These are phyloP conservation scores for Lasioglossum villosulum DNA, from an alignment of 2,888 invertebrate species.

Conservation along the genomic window DNA sequence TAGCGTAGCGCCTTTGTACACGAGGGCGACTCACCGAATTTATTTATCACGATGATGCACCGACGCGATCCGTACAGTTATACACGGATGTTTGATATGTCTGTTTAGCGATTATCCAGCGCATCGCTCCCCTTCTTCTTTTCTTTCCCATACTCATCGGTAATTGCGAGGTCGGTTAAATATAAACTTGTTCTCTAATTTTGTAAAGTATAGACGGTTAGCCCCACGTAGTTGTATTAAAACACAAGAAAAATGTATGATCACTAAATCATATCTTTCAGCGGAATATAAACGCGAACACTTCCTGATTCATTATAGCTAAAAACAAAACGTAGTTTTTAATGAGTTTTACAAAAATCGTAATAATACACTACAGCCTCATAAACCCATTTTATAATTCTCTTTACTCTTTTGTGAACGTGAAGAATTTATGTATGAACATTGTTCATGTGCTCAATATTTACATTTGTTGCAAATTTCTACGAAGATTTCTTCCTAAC, in stretches of 20 bases:
- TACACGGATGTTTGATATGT: conserved; percentile 54
- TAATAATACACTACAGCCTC: no score
- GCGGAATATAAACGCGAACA: no score
- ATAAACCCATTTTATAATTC: no score
- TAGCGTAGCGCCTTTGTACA: conserved; percentile 70
- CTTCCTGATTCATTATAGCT: no score
- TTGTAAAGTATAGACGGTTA: background rate
- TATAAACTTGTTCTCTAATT: background rate
- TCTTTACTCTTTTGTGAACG: no score
- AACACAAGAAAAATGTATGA: background rate
- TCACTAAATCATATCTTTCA: background rate
- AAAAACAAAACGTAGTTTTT: no score
- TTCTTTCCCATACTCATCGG: background rate
- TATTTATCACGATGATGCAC: conserved; percentile 67
- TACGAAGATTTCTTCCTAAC: no score
- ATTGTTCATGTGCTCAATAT: no score
- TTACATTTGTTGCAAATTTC: no score
- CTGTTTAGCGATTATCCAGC: conserved; percentile 45
- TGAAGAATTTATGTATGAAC: no score
- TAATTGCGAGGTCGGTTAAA: background rate
- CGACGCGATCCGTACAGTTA: conserved; percentile 39
- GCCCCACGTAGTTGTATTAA: background rate
- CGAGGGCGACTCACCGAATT: conserved; percentile 66
- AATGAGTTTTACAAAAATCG: no score
- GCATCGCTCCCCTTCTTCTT: conserved; percentile 5